Evolutionary conservation across 92 coral and sea anemone species (phyloP), one percentile per base, ranked within the genome.

Genomic region (Scolanthus callimorphus): DNA sequence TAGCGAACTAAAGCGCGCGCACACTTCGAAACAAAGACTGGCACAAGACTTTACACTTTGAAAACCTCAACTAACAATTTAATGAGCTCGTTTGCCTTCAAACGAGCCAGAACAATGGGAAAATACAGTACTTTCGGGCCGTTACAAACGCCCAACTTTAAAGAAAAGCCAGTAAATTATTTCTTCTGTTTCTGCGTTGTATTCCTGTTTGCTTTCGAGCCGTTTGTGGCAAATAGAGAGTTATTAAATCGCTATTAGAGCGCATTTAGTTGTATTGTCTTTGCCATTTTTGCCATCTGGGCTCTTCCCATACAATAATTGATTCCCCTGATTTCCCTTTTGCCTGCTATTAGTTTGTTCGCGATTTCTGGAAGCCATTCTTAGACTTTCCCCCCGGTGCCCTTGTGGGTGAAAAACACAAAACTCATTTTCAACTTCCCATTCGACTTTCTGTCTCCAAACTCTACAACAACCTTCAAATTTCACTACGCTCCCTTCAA

Each of bases 271-370:
- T 62, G 55, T 67, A 45, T 77, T 83, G 90, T 78, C 54, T 62
- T 44, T 20, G 63, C 60, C 59, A 78, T 82, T 60, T 37, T 54
- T 38, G 51, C 76, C 96, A 88, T 88, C 96, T 88, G 96, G 62
- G 48, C 49, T 21, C 46, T 88, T 88, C 96, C 85, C 96, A 88
- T 76, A 78, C 57, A 65, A 62, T 88, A 83, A 88, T 88, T 74
- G 90, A 78, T 83, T 83, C 72, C 77, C 80, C 82, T 78, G 96
- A 88, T 83, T 83, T 88, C 83, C 68, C 86, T 77, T 88, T 88
- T 83, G 81, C 73, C 72, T 75, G 63, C 49, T 63, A 69, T 51
- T 62, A 74, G 81, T 70, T 82, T 67, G 74, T 65, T 48, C 61
- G 62, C 85, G 70, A 83, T 81, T 76, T 63, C 68, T 51, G 60